Base-by-base conservation (phyloP, 2,797 vertebrate genomes). In the Anguilla marmorata region DNA sequence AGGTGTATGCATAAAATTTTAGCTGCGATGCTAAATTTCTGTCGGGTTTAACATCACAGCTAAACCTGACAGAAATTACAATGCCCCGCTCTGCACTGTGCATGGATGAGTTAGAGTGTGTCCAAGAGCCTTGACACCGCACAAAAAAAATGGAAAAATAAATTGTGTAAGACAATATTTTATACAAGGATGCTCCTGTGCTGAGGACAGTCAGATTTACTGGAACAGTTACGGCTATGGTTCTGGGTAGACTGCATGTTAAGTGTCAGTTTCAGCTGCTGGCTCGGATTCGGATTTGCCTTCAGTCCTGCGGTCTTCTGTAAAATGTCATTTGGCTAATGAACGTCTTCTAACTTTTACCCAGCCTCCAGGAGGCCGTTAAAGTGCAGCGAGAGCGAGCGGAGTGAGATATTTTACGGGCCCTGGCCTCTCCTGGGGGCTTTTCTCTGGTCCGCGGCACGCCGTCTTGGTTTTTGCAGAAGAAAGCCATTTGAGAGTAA, bases 41-140 rank as follows among this genome's bases (percentile, higher is more conserved):
- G 56, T 58, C 56, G 16, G 52, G 56, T 58, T 58, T 58, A 58
- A 58, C 54, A 56, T 56, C 54, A 56, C n/a, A n/a, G 63, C 69
- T 74, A 74, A 74, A 33, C 69, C 69, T 74, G 69, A 74, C 27
- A 74, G 27, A 37, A 74, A 79, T 79, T 19, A 79, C 74, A 45
- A 45, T 79, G 19, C 74, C 74, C 3, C 16, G 30, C 74, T 37
- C 37, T 79, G 37, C 33, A 45, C 37, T 19, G 16, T 21, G 45
- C 16, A 14, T 21, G 3, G 6, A 19, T 21, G 33, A 41, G 33
- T 41, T 58, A 12, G 30, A 60, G 27, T 16, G 21, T 37, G 37
- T 76, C 74, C 72, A 33, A 60, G 86, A 24, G 33, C 16, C 74
- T 16, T 79, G 12, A 12, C 33, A 76, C 19, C 19, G 33, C 74